These are phyloP conservation scores for Hyposoter dolosus DNA, from an alignment of 2,888 invertebrate species.

Conservation along the genomic window DNA sequence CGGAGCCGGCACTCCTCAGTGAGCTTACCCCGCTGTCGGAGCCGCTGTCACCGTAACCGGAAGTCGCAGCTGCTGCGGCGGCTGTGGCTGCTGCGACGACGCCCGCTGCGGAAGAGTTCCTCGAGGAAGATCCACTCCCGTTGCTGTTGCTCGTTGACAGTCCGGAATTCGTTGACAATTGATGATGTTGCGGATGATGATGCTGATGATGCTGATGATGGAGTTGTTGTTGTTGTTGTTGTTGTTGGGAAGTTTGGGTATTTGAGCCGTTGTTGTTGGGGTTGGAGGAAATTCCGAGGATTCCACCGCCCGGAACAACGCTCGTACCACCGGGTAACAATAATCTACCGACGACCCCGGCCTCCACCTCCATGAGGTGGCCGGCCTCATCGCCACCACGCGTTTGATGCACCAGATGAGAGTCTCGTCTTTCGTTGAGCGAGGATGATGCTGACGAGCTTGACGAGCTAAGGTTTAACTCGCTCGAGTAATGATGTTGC, in stretches of 20 bases:
- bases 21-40: conserved; percentile 91
- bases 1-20: conserved; percentile 89
- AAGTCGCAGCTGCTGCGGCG: conserved; percentile 72
- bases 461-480: conserved; percentile 48
- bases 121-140: conserved; percentile 30
- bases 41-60: conserved; percentile 86
- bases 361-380: conserved; percentile 81
- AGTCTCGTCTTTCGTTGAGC: conserved; percentile 69
- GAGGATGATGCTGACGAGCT: conserved; percentile 68
- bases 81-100: conserved; percentile 76
- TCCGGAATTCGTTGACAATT: conserved; percentile 1
- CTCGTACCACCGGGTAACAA: conserved; percentile 50
- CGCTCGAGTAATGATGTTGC: conserved; percentile 70
- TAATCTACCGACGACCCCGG: conserved; percentile 77
- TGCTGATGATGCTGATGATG: conserved; percentile 76
- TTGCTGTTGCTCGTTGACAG: background rate
- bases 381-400: conserved; percentile 81
- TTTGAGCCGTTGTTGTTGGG: conserved; percentile 10
- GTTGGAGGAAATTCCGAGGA: conserved; percentile 83
- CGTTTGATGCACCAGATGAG: conserved; percentile 70
- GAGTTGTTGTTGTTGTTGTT: conserved; percentile 78
- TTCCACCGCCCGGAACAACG: conserved; percentile 84
- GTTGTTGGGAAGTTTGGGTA: conserved; percentile 75
- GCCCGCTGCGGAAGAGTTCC: conserved; percentile 42
- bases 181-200: conserved; percentile 85